These are phyloP conservation scores for Promerops cafer DNA, from an alignment of 2,113 vertebrate genomes.

Conservation along the genomic window DNA sequence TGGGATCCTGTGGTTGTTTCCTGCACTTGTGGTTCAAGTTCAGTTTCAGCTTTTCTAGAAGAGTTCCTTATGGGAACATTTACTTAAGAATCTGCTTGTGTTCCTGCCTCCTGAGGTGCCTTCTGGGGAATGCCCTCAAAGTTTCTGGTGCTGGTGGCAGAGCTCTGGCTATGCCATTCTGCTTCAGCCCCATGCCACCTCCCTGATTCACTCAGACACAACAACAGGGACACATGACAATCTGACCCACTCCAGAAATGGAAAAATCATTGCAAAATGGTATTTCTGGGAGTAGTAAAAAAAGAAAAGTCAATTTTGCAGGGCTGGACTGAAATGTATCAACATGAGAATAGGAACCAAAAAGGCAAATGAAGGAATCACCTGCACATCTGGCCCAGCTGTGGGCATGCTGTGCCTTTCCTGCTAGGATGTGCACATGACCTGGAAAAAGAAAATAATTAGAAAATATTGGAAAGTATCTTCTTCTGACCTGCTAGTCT, in stretches of 20 bases:
- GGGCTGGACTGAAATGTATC: not conserved
- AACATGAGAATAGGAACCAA: not conserved
- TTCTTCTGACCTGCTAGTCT: not conserved
- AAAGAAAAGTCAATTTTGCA: not conserved
- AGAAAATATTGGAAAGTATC: not conserved
- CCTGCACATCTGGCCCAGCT: not conserved
- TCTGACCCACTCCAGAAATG: not conserved
- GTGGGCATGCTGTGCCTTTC: not conserved
- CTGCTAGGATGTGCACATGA: not conserved
- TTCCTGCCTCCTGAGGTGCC: not conserved
- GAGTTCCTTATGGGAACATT: not conserved
- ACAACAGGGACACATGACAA: not conserved
- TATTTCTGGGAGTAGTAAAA: not conserved
- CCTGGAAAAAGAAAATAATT: not conserved
- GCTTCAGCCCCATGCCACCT: not conserved
- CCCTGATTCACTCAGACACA: not conserved
- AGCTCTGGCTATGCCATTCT: not conserved
- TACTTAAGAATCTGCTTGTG: not conserved
- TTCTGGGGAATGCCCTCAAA: not conserved
- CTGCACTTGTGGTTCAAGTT: not conserved
- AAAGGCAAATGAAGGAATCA: not conserved
- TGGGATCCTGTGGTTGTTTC: not conserved
- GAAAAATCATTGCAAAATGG: not conserved
- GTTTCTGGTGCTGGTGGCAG: not conserved
- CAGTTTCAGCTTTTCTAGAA: not conserved